A percentile compares a stretch with the other conserved stretches of the same genome.
These are phyloP conservation scores for Enchytraeus crypticus DNA, from an alignment of 2,888 invertebrate species.

Conservation along the genomic window DNA sequence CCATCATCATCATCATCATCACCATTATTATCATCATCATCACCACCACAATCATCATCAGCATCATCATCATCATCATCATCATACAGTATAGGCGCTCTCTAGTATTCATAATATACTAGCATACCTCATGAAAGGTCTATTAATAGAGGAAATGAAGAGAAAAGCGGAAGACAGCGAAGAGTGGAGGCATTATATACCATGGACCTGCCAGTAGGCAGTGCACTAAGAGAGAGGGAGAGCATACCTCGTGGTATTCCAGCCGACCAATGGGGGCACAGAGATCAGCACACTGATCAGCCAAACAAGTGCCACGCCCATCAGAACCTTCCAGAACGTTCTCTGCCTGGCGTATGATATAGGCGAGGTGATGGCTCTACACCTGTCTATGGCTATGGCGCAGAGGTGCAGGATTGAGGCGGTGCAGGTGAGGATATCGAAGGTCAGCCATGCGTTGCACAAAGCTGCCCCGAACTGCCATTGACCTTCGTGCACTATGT, in stretches of 20 bases:
- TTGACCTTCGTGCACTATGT: slow-evolving; percentile 72
- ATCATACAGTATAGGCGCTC: no score
- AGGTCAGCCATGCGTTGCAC: slow-evolving; percentile 90
- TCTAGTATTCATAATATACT: no score
- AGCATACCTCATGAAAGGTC: no score
- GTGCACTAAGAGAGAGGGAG: no score
- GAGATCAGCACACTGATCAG: slow-evolving; percentile 84
- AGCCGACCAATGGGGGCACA: slow-evolving; percentile 62
- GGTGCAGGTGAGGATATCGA: slow-evolving; percentile 89
- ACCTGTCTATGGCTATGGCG: slow-evolving; percentile 84
- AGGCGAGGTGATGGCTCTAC: slow-evolving; percentile 76
- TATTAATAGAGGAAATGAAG: no score
- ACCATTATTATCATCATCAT: no score
- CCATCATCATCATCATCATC: no score
- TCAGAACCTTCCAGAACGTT: slow-evolving; percentile 55
- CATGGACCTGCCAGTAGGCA: no score
- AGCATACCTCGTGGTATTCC: slow-evolving; percentile 28
- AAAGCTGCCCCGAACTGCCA: slow-evolving; percentile 69
- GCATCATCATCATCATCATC: no score
- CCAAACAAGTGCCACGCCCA: slow-evolving; percentile 84
- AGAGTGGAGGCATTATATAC: no score
- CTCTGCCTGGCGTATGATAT: slow-evolving; percentile 88
- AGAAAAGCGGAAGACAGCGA: no score
- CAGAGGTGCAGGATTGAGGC: slow-evolving; percentile 87
- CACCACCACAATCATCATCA: no score